These are phyloP conservation scores for Miichthys miiuy DNA, from an alignment of 2,797 vertebrate genomes.

Conservation along the genomic window DNA sequence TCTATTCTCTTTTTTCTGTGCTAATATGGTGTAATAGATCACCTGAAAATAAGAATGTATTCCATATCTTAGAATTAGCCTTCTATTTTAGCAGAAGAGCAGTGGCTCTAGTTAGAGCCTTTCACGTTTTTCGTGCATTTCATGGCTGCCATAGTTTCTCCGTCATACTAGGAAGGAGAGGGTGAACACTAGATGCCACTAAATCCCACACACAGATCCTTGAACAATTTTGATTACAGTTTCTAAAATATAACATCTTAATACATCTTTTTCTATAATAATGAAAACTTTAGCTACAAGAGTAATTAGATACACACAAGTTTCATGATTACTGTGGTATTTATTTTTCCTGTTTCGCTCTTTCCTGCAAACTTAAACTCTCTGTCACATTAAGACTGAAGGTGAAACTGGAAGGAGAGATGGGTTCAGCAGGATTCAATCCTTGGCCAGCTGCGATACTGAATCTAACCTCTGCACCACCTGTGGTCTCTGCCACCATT, in stretches of 20 bases:
- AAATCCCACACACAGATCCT: neutral
- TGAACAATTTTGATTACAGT: neutral
- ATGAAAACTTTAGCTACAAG: neutral
- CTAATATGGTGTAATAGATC: too few relatives aligned
- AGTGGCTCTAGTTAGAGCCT: too few relatives aligned
- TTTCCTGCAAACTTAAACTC: conserved; percentile 19
- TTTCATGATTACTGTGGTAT: neutral
- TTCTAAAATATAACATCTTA: neutral
- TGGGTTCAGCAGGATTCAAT: conserved; percentile 29
- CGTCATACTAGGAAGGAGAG: too few relatives aligned
- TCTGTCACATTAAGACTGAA: conserved; percentile 21
- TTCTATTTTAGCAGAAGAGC: too few relatives aligned
- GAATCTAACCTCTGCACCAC: conserved; percentile 43
- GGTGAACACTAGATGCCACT: neutral
- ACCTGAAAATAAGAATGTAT: too few relatives aligned
- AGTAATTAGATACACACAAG: neutral
- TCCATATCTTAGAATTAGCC: too few relatives aligned
- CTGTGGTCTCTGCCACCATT: conserved; percentile 32
- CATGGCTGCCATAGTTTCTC: too few relatives aligned
- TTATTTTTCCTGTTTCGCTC: neutral
- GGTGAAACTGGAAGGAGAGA: conserved; percentile 34
- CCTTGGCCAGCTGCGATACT: conserved; percentile 38
- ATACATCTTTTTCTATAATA: neutral
- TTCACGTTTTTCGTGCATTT: too few relatives aligned
- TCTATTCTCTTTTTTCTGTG: too few relatives aligned